phyloP scores from a whole-genome alignment of 2,113 vertebrate genomes.

The Porphyrio hochstetteri region DNA sequence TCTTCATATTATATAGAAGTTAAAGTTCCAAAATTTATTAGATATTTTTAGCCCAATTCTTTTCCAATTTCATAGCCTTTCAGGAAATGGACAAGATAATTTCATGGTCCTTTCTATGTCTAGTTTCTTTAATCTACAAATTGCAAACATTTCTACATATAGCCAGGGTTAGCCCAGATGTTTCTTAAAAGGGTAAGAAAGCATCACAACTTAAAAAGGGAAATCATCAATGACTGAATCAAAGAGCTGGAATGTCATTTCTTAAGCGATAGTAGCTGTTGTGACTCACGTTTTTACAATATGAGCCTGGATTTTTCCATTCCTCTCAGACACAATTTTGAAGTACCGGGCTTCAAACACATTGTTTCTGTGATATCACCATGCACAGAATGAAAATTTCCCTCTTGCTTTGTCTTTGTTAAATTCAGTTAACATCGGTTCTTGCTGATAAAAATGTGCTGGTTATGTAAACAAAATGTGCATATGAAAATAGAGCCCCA shows the following conservation, averaged over 20 bases:
- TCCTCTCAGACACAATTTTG: slow-evolving; percentile 51
- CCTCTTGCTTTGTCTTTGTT: slow-evolving; percentile 43
- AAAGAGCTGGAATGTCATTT: slow-evolving; percentile 36
- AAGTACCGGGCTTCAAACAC: slow-evolving; percentile 52
- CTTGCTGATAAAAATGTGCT: slow-evolving; percentile 32
- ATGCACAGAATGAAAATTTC: slow-evolving; percentile 34
- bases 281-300: slow-evolving; percentile 51
- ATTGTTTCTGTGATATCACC: slow-evolving; percentile 50
- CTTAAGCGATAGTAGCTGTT: slow-evolving; percentile 56
- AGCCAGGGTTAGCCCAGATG: slow-evolving; percentile 6
- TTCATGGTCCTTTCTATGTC: not conserved
- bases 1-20: not conserved
- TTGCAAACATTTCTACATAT: slow-evolving; percentile 47
- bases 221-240: slow-evolving; percentile 57
- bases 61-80: slow-evolving; percentile 1
- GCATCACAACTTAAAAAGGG: slow-evolving; percentile 20
- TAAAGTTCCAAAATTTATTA: not conserved
- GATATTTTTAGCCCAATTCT: not conserved
- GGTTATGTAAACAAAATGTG: slow-evolving; percentile 48
- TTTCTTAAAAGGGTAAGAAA: slow-evolving; percentile 46
- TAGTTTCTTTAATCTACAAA: slow-evolving; percentile 47
- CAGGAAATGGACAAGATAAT: slow-evolving; percentile 23
- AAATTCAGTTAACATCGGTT: slow-evolving; percentile 11
- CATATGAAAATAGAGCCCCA: slow-evolving; percentile 9
- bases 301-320: slow-evolving; percentile 41